A percentile compares a stretch with the other conserved stretches of the same genome.
These are phyloP conservation scores for Aphaenogaster rudis DNA, from an alignment of 1,140 invertebrate genomes.

Conservation along the genomic window DNA sequence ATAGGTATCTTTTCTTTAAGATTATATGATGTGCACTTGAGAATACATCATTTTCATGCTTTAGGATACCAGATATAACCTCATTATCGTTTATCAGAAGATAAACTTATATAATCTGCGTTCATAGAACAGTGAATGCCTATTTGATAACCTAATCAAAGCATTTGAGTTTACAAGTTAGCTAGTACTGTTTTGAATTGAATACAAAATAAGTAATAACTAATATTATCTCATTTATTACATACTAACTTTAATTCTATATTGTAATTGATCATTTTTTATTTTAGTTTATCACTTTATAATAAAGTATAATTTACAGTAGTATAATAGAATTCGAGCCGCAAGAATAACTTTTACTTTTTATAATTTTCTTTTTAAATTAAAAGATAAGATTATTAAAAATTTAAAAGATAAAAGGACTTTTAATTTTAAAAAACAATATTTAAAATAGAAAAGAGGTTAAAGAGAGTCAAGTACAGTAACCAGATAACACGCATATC, in stretches of 20 bases:
- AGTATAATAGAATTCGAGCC: not conserved
- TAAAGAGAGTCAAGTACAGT: too few relatives aligned
- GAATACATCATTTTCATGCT: not conserved
- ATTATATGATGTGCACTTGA: not conserved
- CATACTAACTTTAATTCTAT: too few relatives aligned
- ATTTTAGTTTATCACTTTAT: not conserved
- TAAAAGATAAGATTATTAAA: too few relatives aligned
- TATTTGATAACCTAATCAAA: not conserved
- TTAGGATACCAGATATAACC: not conserved
- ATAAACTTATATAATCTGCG: slow-evolving; percentile 12
- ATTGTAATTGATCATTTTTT: not conserved
- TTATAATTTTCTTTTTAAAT: not conserved
- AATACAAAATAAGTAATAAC: not conserved
- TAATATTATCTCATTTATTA: slow-evolving; percentile 7
- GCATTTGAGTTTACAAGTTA: not conserved
- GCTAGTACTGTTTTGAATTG: not conserved
- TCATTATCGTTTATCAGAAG: not conserved
- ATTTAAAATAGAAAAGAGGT: too few relatives aligned
- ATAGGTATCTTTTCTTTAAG: not conserved
- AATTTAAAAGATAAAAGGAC: too few relatives aligned
- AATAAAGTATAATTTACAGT: not conserved
- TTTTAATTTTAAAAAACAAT: too few relatives aligned
- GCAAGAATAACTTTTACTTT: not conserved
- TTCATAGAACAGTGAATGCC: not conserved
- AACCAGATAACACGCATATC: too few relatives aligned